A percentile compares a stretch with the other conserved stretches of the same genome.
Conservation (phyloP, 2,113 vertebrate genomes). For the Tetraodon nigroviridis region DNA sequence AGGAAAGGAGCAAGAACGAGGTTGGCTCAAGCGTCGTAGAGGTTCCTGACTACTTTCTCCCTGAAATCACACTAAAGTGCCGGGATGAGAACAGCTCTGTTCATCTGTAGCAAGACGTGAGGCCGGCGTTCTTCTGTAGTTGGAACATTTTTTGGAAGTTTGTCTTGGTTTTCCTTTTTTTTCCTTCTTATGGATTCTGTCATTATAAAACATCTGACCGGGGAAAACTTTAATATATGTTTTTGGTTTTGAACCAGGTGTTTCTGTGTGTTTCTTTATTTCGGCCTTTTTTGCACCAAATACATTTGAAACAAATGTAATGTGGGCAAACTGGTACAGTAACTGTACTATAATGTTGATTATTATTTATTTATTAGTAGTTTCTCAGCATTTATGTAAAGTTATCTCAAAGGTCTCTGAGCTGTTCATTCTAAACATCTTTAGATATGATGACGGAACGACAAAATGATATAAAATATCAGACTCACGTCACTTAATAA, state of each 20-base stretch:
- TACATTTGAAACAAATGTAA: not conserved
- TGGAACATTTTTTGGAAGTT: conserved; percentile 60
- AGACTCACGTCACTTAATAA: no score
- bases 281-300: not conserved
- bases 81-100: conserved; percentile 34
- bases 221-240: conserved; percentile 75
- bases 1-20: conserved; percentile 5
- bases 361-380: not conserved
- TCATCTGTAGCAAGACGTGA: conserved; percentile 47
- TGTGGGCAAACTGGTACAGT: no score
- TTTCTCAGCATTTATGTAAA: not conserved
- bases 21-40: not conserved
- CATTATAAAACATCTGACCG: conserved; percentile 70
- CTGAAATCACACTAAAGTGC: conserved; percentile 16
- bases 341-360: no score
- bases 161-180: conserved; percentile 52
- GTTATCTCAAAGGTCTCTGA: not conserved
- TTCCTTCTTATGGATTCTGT: conserved; percentile 69
- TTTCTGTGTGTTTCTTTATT: conserved; percentile 41
- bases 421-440: no score
- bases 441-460: no score
- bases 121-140: conserved; percentile 57
- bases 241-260: conserved; percentile 64
- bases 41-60: conserved; percentile 23
- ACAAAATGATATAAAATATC: no score